Evolutionary conservation across 2,797 vertebrate species (phyloP).

Genomic region (Peromyscus eremicus): DNA sequence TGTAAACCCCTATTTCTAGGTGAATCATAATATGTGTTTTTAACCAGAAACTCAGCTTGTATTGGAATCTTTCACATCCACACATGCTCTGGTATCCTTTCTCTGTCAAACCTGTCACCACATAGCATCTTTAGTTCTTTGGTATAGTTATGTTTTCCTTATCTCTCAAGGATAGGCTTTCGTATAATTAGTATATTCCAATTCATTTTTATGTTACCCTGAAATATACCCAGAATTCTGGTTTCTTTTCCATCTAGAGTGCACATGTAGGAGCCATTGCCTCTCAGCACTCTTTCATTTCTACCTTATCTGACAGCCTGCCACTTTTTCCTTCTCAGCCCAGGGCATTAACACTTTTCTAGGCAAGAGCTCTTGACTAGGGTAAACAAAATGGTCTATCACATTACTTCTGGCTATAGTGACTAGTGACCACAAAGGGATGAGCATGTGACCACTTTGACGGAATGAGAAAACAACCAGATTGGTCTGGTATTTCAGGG

Average conservation of each 20-base stretch:
- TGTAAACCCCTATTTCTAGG: neutral
- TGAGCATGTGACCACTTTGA: neutral
- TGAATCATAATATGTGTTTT: neutral
- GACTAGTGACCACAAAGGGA: neutral
- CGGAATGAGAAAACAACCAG: constrained; percentile 12
- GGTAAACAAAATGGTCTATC: neutral
- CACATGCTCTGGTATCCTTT: neutral
- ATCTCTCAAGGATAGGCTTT: neutral
- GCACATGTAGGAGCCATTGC: too few species aligned
- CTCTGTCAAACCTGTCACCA: neutral
- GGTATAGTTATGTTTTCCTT: neutral
- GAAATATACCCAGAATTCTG: neutral
- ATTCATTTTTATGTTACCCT: neutral
- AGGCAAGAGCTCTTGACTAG: neutral
- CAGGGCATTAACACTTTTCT: neutral
- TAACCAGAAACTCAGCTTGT: neutral
- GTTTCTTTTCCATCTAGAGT: neutral
- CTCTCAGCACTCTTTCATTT: neutral
- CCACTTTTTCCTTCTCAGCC: neutral
- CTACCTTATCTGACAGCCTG: neutral
- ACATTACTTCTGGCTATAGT: neutral
- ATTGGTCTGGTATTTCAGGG: constrained; percentile 25
- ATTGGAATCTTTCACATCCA: neutral
- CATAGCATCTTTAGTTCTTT: neutral
- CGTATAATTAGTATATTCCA: neutral